A percentile compares a stretch with the other conserved stretches of the same genome.
phyloP scores from a whole-genome alignment of 2,113 vertebrate genomes.

The Rhombomys opimus region DNA sequence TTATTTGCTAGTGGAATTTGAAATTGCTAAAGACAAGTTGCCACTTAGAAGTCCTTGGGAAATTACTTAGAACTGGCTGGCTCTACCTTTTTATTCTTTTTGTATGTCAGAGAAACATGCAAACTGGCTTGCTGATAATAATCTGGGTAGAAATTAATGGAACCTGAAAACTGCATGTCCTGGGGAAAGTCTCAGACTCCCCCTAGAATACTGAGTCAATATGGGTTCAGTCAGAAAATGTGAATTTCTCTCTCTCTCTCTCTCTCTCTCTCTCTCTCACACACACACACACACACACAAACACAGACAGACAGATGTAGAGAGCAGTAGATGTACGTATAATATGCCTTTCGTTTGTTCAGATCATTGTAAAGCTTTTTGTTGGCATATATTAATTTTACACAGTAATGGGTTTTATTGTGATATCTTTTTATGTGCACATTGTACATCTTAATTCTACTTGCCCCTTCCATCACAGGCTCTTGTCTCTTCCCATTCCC shows the following conservation, averaged over 20 bases:
- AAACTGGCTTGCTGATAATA: constrained; percentile 6
- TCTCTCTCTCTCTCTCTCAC: neutral
- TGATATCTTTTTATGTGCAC: neutral
- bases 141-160: constrained; percentile 14
- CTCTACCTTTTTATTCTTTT: neutral
- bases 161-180: neutral
- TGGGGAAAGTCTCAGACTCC: neutral
- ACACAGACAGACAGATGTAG: neutral
- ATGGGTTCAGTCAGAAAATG: neutral
- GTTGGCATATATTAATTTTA: neutral
- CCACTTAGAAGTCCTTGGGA: constrained; percentile 1
- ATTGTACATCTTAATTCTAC: neutral
- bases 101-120: neutral
- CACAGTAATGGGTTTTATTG: neutral
- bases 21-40: neutral
- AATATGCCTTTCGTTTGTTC: neutral
- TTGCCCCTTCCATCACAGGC: neutral
- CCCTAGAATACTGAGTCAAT: neutral
- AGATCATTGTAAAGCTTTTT: neutral
- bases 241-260: neutral
- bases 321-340: too few species aligned
- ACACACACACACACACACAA: neutral
- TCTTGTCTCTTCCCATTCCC: too few species aligned
- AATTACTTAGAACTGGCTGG: constrained; percentile 40
- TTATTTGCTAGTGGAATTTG: neutral